A percentile compares a stretch with the other conserved stretches of the same genome.
Conservation (phyloP, 2,797 vertebrate species). For the Anabacerthia variegaticeps region DNA sequence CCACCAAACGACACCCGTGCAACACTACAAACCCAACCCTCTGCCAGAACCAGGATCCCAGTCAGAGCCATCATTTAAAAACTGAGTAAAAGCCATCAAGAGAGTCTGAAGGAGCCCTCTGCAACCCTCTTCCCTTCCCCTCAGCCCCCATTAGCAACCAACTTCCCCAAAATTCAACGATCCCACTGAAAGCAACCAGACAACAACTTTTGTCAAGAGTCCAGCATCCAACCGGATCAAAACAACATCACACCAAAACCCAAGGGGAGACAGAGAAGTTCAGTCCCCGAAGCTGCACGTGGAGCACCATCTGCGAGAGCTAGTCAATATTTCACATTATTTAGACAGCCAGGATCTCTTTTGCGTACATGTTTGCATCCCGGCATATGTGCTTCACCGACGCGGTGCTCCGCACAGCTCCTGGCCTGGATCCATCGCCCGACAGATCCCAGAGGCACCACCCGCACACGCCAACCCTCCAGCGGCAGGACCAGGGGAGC, state of each 20-base stretch:
- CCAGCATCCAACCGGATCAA: neutral
- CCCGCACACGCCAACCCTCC: neutral
- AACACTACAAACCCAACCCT: neutral
- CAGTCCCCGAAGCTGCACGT: neutral
- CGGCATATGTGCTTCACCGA: constrained; percentile 37
- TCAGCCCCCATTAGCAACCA: neutral
- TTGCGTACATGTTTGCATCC: constrained; percentile 35
- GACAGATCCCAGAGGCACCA: neutral
- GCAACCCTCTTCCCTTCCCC: neutral
- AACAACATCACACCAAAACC: neutral
- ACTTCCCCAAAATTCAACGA: neutral
- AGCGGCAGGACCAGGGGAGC: neutral
- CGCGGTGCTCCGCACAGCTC: neutral
- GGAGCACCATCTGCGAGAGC: constrained; percentile 49
- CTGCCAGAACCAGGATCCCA: neutral
- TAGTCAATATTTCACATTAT: constrained; percentile 66
- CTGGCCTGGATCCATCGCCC: constrained; percentile 18
- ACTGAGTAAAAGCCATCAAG: neutral
- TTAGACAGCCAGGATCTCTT: constrained; percentile 54
- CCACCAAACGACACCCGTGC: constrained; percentile 1
- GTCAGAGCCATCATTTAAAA: neutral
- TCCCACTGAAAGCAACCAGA: neutral
- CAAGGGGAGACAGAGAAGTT: neutral
- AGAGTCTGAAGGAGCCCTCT: neutral
- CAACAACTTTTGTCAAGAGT: neutral